phyloP scores from a whole-genome alignment of 2,113 vertebrate species.

The Tricholaema leucomelas region DNA sequence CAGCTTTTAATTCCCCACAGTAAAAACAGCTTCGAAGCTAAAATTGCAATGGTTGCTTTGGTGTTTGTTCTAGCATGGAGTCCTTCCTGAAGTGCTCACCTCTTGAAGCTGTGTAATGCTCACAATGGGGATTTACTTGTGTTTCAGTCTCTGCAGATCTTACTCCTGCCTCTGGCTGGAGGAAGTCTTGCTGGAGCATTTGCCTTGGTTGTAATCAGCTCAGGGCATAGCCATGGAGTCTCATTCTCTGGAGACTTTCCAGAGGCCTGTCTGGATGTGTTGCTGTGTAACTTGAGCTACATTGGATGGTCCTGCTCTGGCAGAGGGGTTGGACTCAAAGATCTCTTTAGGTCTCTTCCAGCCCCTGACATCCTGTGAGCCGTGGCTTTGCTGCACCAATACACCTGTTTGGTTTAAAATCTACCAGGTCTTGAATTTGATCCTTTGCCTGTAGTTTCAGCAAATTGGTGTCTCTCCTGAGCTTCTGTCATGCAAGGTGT shows the following conservation, averaged over 20 bases:
- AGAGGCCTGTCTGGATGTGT: too few relatives aligned
- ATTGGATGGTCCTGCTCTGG: too few relatives aligned
- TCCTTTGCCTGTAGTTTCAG: background rate
- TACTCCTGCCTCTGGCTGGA: background rate
- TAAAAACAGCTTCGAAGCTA: background rate
- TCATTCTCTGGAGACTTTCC: too few relatives aligned
- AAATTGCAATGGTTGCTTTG: background rate
- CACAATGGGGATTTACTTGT: fast-evolving
- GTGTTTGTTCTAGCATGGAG: background rate
- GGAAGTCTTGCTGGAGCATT: background rate
- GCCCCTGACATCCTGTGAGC: too few relatives aligned
- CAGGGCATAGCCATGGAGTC: background rate
- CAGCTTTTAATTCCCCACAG: background rate
- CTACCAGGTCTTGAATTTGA: background rate
- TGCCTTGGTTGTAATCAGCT: background rate
- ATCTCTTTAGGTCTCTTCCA: too few relatives aligned
- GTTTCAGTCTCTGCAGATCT: background rate
- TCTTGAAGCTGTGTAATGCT: background rate
- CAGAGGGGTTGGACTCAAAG: too few relatives aligned
- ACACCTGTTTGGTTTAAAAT: background rate
- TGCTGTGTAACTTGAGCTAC: too few relatives aligned
- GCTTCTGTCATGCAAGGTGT: background rate
- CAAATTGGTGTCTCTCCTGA: fast-evolving
- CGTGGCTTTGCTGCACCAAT: background rate
- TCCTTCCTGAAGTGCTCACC: background rate